Conservation (phyloP, 2,797 vertebrate genomes). For the Argyrosomus regius region DNA sequence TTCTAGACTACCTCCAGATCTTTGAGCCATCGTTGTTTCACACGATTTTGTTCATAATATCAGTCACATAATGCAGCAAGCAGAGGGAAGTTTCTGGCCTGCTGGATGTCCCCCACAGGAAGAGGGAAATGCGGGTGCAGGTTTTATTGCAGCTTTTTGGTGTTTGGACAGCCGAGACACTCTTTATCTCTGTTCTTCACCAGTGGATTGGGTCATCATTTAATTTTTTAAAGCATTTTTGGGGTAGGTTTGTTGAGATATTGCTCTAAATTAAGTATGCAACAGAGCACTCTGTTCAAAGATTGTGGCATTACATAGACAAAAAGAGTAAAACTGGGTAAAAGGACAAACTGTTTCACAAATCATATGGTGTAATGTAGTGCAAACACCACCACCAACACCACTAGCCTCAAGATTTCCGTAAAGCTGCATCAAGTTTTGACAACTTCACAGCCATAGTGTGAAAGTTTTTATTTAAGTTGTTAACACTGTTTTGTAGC, state of each 20-base stretch:
- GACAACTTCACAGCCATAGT: background rate
- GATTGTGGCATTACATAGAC: background rate
- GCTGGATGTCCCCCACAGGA: slow-evolving; percentile 35
- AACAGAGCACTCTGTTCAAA: background rate
- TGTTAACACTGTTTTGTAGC: background rate
- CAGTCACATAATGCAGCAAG: slow-evolving; percentile 5
- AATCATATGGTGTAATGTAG: background rate
- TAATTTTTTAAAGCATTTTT: background rate
- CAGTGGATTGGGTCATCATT: background rate
- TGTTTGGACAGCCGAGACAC: slow-evolving; percentile 37
- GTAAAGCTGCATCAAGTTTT: background rate
- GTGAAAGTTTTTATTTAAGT: background rate
- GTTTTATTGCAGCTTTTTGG: slow-evolving; percentile 41
- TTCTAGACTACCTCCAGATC: slow-evolving; percentile 14
- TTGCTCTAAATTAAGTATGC: background rate
- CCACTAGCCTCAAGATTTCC: background rate
- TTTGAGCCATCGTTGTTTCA: slow-evolving; percentile 26
- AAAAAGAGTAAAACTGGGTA: background rate
- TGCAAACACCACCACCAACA: background rate
- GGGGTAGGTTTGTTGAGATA: background rate
- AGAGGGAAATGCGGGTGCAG: slow-evolving; percentile 35
- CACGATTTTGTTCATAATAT: slow-evolving; percentile 30
- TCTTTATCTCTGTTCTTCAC: slow-evolving; percentile 35
- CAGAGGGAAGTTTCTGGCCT: slow-evolving; percentile 8
- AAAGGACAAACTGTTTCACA: background rate